Evolutionary conservation across 2,888 invertebrate species (phyloP).

Genomic region (Mythimna albipuncta): DNA sequence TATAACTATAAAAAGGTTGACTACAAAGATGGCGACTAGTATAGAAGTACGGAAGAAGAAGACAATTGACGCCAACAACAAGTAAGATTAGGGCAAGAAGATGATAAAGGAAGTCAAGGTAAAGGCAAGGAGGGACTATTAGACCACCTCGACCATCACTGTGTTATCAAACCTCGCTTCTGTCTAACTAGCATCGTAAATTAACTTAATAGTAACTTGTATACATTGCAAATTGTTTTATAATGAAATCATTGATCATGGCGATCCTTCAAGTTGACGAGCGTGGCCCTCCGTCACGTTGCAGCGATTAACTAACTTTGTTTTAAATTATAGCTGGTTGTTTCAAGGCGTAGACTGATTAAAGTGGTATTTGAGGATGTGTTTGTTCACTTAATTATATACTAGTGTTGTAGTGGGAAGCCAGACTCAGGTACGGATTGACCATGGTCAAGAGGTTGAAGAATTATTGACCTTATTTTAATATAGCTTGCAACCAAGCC

Average conservation of each 20-base stretch:
- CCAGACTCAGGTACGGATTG: neutral
- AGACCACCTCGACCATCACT: slow-evolving; percentile 16
- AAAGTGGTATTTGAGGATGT: slow-evolving; percentile 32
- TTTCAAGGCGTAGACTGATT: slow-evolving; percentile 31
- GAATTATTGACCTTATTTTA: slow-evolving; percentile 23
- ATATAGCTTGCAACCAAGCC: neutral
- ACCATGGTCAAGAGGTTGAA: slow-evolving; percentile 14
- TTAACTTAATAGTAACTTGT: slow-evolving; percentile 54
- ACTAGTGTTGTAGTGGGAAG: neutral
- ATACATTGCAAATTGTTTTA: slow-evolving; percentile 58
- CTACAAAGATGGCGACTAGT: too few relatives aligned
- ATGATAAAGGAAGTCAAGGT: neutral
- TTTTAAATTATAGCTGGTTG: slow-evolving; percentile 43
- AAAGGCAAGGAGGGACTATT: neutral
- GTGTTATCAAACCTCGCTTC: slow-evolving; percentile 48
- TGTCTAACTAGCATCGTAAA: slow-evolving; percentile 48
- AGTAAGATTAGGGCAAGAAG: too few relatives aligned
- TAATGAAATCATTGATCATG: slow-evolving; percentile 59
- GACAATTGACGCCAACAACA: too few relatives aligned
- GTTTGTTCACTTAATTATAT: slow-evolving; percentile 34
- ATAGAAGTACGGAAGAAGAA: too few relatives aligned
- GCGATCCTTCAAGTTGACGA: slow-evolving; percentile 60
- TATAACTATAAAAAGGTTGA: too few relatives aligned
- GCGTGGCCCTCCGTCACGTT: slow-evolving; percentile 68
- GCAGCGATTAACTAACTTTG: slow-evolving; percentile 61